phyloP scores from a whole-genome alignment of 2,113 vertebrate genomes.

The Lagopus leucura region DNA sequence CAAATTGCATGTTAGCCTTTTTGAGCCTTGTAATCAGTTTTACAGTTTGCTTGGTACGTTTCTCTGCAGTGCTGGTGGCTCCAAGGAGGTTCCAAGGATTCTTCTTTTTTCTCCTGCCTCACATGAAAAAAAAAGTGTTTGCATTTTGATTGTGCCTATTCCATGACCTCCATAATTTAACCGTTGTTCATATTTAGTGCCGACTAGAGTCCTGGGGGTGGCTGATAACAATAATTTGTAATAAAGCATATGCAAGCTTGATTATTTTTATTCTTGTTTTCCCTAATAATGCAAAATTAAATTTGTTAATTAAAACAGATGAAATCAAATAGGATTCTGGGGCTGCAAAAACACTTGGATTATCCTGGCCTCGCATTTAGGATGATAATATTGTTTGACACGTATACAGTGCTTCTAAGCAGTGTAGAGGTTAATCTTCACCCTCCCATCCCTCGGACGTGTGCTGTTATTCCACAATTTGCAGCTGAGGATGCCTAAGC shows the following conservation, averaged over 20 bases:
- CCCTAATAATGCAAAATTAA: conserved; percentile 55
- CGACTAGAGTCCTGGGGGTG: conserved; percentile 75
- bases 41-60: conserved; percentile 59
- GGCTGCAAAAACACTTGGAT: conserved; percentile 43
- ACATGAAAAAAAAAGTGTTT: conserved; percentile 75
- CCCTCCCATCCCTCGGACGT: neutral
- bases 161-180: conserved; percentile 78
- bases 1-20: conserved; percentile 82
- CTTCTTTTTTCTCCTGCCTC: conserved; percentile 10
- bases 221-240: conserved; percentile 82
- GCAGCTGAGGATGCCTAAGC: neutral
- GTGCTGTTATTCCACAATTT: conserved; percentile 10
- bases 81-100: conserved; percentile 69
- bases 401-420: neutral
- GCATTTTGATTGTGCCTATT: conserved; percentile 79
- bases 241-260: conserved; percentile 40
- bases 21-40: conserved; percentile 77
- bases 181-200: conserved; percentile 79
- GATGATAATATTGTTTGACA: conserved; percentile 42
- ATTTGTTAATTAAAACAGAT: conserved; percentile 74
- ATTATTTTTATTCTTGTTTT: conserved; percentile 51
- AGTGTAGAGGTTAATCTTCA: neutral
- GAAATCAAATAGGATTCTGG: conserved; percentile 51
- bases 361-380: conserved; percentile 27
- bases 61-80: conserved; percentile 63